Conservation (phyloP, 2,113 vertebrate genomes). For the Capreolus pygargus region DNA sequence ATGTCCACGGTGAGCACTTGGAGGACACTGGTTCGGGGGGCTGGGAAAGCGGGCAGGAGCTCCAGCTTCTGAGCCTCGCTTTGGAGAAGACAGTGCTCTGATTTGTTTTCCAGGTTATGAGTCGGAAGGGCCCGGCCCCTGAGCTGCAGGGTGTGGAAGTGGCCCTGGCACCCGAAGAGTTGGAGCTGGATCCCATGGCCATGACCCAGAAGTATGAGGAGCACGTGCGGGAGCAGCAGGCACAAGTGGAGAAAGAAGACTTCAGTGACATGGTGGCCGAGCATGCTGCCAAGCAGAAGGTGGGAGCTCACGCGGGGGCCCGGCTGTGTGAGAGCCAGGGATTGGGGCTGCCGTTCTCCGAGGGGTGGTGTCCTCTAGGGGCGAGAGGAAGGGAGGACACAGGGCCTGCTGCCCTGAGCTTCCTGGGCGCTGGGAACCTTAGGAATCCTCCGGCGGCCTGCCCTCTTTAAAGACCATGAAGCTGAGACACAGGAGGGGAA, state of each 20-base stretch:
- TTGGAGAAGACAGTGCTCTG: not conserved
- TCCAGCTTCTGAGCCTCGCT: not conserved
- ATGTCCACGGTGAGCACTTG: constrained; percentile 79
- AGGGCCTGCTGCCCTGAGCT: not conserved
- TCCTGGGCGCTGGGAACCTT: not conserved
- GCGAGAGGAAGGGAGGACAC: not conserved
- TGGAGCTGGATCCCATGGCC: constrained; percentile 94
- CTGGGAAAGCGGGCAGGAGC: not conserved
- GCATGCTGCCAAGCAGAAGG: constrained; percentile 96
- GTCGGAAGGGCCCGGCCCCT: constrained; percentile 80
- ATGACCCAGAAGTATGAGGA: constrained; percentile 96
- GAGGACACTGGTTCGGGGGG: not conserved
- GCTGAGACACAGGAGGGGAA: not conserved
- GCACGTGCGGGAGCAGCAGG: constrained; percentile 93
- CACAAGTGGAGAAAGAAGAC: constrained; percentile 94
- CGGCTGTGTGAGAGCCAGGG: too few relatives aligned
- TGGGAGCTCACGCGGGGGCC: constrained; percentile 4
- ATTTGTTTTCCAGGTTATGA: constrained; percentile 81
- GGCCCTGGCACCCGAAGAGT: constrained; percentile 91
- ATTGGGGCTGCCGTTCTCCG: not conserved
- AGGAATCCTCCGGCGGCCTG: not conserved
- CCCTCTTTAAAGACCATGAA: not conserved
- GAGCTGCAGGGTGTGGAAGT: constrained; percentile 92
- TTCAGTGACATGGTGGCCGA: constrained; percentile 98
- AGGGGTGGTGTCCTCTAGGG: not conserved